Conservation (phyloP, 1,140 invertebrate genomes). For the Bathynomus jamesi region DNA sequence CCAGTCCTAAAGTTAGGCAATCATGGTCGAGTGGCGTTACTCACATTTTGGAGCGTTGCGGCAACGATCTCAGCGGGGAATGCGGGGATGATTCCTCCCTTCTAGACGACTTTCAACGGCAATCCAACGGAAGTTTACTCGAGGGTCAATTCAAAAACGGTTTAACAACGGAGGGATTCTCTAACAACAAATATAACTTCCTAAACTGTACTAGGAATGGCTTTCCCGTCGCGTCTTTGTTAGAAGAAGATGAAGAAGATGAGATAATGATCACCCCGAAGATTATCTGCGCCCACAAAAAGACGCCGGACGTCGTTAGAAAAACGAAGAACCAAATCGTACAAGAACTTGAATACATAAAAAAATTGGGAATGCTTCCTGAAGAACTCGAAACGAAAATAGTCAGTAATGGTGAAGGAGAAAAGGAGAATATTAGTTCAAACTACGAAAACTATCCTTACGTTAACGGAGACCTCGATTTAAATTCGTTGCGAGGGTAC, state of each 20-base stretch:
- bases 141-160: no score
- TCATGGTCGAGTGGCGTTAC: slow-evolving; percentile 20
- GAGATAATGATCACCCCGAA: slow-evolving; percentile 6
- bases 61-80: slow-evolving; percentile 3
- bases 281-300: slow-evolving; percentile 17
- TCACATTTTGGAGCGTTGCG: slow-evolving; percentile 17
- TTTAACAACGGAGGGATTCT: neutral
- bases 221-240: slow-evolving; percentile 8
- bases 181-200: neutral
- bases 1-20: slow-evolving; percentile 10
- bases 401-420: neutral
- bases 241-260: neutral
- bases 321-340: slow-evolving; percentile 16
- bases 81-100: slow-evolving; percentile 4
- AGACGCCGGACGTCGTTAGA: slow-evolving; percentile 13
- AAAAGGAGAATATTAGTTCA: no score
- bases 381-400: neutral
- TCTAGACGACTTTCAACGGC: neutral
- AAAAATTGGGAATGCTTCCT: slow-evolving; percentile 8
- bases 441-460: no score
- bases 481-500: no score
- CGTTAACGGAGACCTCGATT: no score
- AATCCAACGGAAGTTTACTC: no score
- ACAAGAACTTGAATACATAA: slow-evolving; percentile 13
- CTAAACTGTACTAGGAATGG: neutral